These are phyloP conservation scores for Pseudococcus jackbeardsleyi DNA, from an alignment of 2,888 invertebrate genomes.

Conservation along the genomic window DNA sequence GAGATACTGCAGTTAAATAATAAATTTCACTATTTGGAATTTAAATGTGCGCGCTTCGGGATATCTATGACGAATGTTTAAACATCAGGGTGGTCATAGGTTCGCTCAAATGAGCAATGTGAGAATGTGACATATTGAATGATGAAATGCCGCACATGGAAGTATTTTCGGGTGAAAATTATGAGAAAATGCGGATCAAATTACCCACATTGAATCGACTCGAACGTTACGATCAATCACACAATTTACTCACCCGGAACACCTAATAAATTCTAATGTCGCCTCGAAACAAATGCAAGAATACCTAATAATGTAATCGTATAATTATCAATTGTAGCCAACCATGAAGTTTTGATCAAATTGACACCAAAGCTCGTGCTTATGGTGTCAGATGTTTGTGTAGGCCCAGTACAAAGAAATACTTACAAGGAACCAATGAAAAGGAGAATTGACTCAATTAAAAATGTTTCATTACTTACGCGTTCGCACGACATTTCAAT, in stretches of 20 bases:
- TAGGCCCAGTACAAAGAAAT: not conserved
- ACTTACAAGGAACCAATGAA: not conserved
- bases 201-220: not conserved
- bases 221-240: conserved; percentile 35
- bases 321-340: conserved; percentile 25
- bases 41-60: conserved; percentile 19
- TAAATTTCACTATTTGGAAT: conserved; percentile 42
- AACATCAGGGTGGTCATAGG: not conserved
- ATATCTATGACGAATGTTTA: not conserved
- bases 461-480: not conserved
- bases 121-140: conserved; percentile 20
- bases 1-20: conserved; percentile 14
- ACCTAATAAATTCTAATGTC: conserved; percentile 48
- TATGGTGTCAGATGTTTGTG: not conserved
- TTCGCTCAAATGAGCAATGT: not conserved
- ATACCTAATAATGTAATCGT: conserved; percentile 19
- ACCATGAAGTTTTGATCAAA: conserved; percentile 20
- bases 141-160: not conserved
- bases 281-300: not conserved
- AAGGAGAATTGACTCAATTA: not conserved
- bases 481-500: not conserved
- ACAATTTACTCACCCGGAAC: conserved; percentile 21
- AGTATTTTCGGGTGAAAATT: not conserved
- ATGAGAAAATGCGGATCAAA: conserved; percentile 16
- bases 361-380: conserved; percentile 23